Conservation (phyloP, 1,140 invertebrate genomes). For the Conus ventricosus region DNA sequence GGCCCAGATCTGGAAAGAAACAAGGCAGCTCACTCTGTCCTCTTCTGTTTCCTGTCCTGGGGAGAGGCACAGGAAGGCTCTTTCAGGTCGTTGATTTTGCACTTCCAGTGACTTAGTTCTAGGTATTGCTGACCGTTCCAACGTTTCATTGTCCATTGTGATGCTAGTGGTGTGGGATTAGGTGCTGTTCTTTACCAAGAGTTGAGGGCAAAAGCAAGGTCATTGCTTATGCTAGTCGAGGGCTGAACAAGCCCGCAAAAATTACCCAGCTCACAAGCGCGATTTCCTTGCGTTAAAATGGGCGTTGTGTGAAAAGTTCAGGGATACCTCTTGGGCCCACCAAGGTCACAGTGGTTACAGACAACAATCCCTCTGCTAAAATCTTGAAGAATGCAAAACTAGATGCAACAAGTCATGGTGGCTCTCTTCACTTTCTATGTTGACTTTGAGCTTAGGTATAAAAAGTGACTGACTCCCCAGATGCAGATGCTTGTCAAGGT, state of each 20-base stretch:
- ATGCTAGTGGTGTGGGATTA: background rate
- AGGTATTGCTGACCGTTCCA: background rate
- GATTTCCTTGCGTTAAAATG: background rate
- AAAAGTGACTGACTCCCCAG: slow-evolving; percentile 24
- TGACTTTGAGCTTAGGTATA: slow-evolving; percentile 40
- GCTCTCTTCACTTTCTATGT: slow-evolving; percentile 41
- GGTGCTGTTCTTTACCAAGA: background rate
- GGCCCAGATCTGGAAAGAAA: background rate
- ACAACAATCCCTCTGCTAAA: slow-evolving; percentile 48
- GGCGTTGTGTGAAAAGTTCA: no score
- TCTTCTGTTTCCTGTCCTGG: background rate
- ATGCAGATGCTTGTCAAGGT: slow-evolving; percentile 45
- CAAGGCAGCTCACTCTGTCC: background rate
- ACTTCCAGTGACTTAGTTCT: background rate
- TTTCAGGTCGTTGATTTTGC: background rate
- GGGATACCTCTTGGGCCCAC: no score
- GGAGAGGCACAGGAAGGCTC: slow-evolving; percentile 1
- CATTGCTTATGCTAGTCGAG: slow-evolving; percentile 36
- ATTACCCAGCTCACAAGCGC: slow-evolving; percentile 10
- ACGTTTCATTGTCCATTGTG: slow-evolving; percentile 5
- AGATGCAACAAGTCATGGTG: slow-evolving; percentile 49
- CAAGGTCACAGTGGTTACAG: no score
- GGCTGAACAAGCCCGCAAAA: slow-evolving; percentile 41
- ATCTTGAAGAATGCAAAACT: slow-evolving; percentile 41
- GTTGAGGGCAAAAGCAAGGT: background rate